Base-by-base conservation (phyloP, 2,888 invertebrate species). In the Epinotia demarniana region DNA sequence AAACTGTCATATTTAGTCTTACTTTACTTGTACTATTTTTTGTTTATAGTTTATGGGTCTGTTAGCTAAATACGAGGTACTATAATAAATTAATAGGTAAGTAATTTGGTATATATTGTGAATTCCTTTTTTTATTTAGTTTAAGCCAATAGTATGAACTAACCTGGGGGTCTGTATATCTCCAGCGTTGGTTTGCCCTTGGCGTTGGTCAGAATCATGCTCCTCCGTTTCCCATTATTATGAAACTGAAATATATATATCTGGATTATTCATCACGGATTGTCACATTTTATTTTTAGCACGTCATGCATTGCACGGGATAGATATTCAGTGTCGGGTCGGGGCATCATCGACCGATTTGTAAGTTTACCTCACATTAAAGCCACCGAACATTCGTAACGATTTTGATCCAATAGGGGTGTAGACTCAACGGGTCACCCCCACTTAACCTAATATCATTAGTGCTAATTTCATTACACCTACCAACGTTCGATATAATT, bases 161-260 rank as follows among this genome's bases (percentile, higher is more conserved):
- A 89, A 97, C 97, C 98, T 88, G 98, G 98, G 77, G 98, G 98
- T 86, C 98, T 95, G 89, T 98, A 98, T 83, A 98, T 97, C 93
- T 98, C 97, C 92, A 98, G 95, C 33, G 97, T 96, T 13, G 98
- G 98, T 89, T 98, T 98, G 69, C 96, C 96, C 87, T 96, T 96
- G 27, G 92, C 87, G 80, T 95, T 94, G 79, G 96, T 95, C 86
- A 97, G 95, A 80, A 96, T 97, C 92, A 96, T 96, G 89, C 96
- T 97, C 84, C 96, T 95, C 83, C 97, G 95, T 92, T 97, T 97
- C 86, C 95, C 94, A 86, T 95, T 96, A 94, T 96, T 94, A 81
- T 94, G 90, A 94, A 95, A 92, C 94, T 94, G 90, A 76, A 86
- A 88, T 80, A 83, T 78, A 78, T 76, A 77, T 80, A 58, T 33